Conservation (phyloP, 2,888 invertebrate species). For the Pterobdella sp. region DNA sequence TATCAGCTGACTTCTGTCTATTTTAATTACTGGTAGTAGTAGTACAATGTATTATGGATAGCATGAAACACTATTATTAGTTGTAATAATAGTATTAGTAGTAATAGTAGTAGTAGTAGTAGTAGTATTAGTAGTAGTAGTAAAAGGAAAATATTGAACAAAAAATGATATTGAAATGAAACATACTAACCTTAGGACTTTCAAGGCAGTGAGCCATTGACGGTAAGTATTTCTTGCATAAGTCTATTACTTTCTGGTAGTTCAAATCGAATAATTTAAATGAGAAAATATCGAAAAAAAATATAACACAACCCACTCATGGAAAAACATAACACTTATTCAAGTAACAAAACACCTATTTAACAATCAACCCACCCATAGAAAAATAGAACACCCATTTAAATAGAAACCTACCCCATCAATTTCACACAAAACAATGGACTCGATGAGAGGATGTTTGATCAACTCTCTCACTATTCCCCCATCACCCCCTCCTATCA, state of each 20-base stretch:
- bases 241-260: slow-evolving; percentile 5
- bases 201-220: not conserved
- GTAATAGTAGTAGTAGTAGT: not conserved
- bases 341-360: not conserved
- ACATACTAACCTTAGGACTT: not conserved
- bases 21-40: not conserved
- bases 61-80: not conserved
- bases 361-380: not conserved
- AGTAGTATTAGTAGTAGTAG: not conserved
- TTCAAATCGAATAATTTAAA: slow-evolving; percentile 57
- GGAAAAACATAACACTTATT: not conserved
- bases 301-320: too few relatives aligned
- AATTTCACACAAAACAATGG: slow-evolving; percentile 86
- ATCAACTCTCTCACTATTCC: slow-evolving; percentile 90
- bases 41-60: not conserved
- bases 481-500: slow-evolving; percentile 96
- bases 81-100: not conserved
- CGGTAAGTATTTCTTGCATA: not conserved
- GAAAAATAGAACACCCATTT: not conserved
- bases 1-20: too few relatives aligned
- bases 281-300: slow-evolving; percentile 72
- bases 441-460: slow-evolving; percentile 80
- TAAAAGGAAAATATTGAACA: not conserved
- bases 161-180: not conserved
- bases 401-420: slow-evolving; percentile 58